A percentile compares a stretch with the other conserved stretches of the same genome.
These are phyloP conservation scores for Glossosoma conforme DNA, from an alignment of 1,140 invertebrate species.

Conservation along the genomic window DNA sequence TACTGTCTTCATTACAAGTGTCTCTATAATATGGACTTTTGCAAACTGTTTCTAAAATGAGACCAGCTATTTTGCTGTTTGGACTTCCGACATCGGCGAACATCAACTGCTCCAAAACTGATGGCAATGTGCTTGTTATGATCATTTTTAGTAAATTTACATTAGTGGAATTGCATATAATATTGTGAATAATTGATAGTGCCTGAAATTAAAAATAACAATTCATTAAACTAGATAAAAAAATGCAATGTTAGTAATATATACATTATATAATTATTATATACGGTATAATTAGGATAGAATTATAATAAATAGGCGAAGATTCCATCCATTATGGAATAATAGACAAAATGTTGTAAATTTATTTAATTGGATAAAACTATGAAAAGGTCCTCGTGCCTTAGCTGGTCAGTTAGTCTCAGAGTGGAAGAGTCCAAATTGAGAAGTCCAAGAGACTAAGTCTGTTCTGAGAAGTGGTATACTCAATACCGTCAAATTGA, in stretches of 20 bases:
- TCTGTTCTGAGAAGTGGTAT: too few relatives aligned
- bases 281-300: too few relatives aligned
- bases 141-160: constrained; percentile 17
- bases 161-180: constrained; percentile 10
- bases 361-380: not conserved
- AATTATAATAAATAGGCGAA: too few relatives aligned
- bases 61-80: constrained; percentile 23
- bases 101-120: constrained; percentile 28
- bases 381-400: not conserved
- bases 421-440: too few relatives aligned
- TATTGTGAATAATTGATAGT: constrained; percentile 18
- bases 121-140: constrained; percentile 11
- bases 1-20: constrained; percentile 1
- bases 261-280: too few relatives aligned
- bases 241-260: too few relatives aligned
- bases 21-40: constrained; percentile 13
- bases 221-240: too few relatives aligned
- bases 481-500: too few relatives aligned
- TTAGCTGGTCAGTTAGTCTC: too few relatives aligned
- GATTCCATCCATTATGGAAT: too few relatives aligned
- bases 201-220: constrained; percentile 22
- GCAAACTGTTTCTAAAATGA: constrained; percentile 20
- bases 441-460: too few relatives aligned
- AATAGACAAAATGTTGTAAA: too few relatives aligned
- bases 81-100: constrained; percentile 24